Conservation (phyloP, 1,140 invertebrate species). For the Aphaenogaster floridana region DNA sequence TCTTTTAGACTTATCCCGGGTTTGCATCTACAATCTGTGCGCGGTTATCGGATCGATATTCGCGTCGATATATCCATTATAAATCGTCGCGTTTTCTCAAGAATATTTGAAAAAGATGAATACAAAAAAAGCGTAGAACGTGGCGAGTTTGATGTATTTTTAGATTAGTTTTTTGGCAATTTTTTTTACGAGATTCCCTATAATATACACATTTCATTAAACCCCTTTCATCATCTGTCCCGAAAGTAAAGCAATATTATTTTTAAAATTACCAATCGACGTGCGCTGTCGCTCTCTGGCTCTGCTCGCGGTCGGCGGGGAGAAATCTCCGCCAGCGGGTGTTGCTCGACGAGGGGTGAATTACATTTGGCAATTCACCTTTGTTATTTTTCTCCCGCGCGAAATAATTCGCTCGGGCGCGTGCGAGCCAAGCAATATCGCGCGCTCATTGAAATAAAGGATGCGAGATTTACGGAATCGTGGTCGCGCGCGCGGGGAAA, state of each 20-base stretch:
- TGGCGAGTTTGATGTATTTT: background rate
- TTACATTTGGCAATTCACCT: conserved; percentile 1
- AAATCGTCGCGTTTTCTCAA: background rate
- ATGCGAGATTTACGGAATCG: conserved; percentile 50
- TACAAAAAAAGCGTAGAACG: background rate
- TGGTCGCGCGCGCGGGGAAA: conserved; percentile 9
- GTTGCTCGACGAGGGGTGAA: background rate
- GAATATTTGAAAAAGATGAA: background rate
- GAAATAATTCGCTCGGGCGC: conserved; percentile 8
- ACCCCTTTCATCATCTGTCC: background rate
- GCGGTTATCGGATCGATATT: background rate
- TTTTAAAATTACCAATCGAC: conserved; percentile 16
- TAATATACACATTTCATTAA: conserved; percentile 7
- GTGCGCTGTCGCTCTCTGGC: too few species aligned
- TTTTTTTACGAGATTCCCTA: background rate
- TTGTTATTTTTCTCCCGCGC: background rate
- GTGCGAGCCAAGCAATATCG: conserved; percentile 20
- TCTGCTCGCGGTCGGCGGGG: background rate
- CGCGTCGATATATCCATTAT: background rate
- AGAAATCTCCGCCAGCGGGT: background rate
- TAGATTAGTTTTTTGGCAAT: background rate
- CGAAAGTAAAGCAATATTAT: conserved; percentile 9
- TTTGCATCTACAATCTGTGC: conserved; percentile 1
- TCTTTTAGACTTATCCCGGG: background rate
- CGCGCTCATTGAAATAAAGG: conserved; percentile 50